Evolutionary conservation across 2,797 vertebrate genomes (phyloP).

Genomic region (Limosa lapponica): DNA sequence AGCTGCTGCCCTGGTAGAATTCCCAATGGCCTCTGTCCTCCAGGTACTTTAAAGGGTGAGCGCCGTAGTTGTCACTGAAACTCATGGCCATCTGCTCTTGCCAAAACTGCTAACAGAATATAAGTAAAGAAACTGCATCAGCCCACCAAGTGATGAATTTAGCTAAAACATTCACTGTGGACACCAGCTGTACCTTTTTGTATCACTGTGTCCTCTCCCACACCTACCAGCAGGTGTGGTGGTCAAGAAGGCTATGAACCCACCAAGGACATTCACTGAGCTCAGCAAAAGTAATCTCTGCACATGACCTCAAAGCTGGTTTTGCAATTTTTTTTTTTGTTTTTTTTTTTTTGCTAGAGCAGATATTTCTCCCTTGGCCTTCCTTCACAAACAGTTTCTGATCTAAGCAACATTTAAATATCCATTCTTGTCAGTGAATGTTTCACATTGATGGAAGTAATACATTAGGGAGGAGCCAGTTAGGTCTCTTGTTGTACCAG

Average conservation of each 20-base stretch:
- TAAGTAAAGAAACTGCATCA: not conserved
- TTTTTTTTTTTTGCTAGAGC: too few species aligned
- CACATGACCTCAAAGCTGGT: not conserved
- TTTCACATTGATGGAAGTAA: not conserved
- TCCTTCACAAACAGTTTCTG: not conserved
- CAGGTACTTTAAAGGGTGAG: not conserved
- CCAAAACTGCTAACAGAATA: not conserved
- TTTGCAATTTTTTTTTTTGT: not conserved
- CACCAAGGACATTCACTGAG: not conserved
- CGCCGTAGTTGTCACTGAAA: not conserved
- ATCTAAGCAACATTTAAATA: not conserved
- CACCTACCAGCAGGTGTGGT: not conserved
- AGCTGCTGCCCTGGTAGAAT: not conserved
- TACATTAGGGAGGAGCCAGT: not conserved
- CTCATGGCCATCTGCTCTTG: not conserved
- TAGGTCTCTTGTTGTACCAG: not conserved
- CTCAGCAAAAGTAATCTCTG: not conserved
- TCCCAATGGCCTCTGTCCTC: not conserved
- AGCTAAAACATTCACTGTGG: not conserved
- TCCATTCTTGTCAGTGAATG: not conserved
- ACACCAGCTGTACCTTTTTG: not conserved
- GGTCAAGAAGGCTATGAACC: not conserved
- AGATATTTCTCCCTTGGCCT: not conserved
- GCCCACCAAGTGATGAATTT: not conserved
- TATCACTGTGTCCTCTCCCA: not conserved